Base-by-base conservation (phyloP, 1,140 invertebrate genomes). In the Leptinotarsa lineolata region DNA sequence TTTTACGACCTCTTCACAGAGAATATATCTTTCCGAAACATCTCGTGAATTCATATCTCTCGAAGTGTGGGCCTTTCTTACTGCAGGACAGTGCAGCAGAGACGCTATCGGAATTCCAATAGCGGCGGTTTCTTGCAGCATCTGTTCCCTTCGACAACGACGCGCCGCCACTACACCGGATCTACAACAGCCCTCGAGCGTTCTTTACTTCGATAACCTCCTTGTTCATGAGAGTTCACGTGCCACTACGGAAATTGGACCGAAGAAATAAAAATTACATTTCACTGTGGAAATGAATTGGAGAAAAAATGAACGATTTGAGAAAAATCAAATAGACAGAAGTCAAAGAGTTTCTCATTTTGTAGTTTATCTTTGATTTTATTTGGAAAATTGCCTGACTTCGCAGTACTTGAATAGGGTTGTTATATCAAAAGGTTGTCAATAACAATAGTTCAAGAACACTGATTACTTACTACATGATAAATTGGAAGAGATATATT, bases 241-340 rank as follows among this genome's bases (percentile, higher is more conserved):
- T 39, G 8, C 30, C 30, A 39, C 30, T 11, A 39, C 30, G 8
- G 30, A 39, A 39, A 39, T 39, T 39, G 30, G 30, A 39, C 30
- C 30, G 3, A 18, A 67, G 24, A 44, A 22, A 16, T 58, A 66
- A 71, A 65, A 71, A 44, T 30, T 18, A 13, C 65, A 74, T 15
- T 44, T 45, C 18, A 30, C 24, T 21, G 4, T 15, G 8, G 64
- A 67, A 30, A 65, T 66, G 6, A 46, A 66, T 44, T 45, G 64
- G 46, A n/a, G 61, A 5, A 61, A 20, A 8, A 60, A 60, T 21
- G 0, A 70, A 24, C 21, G 22, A 61, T 1, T 11, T 18, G 46
- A 39, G 13, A 70, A 60, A 18, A 60, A 58, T 54, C 59, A 72
- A 13, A 61, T 72, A 22, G 63, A 64, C 15, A 22, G 15, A 24